Percentiles rank a stretch among this genome's conserved stretches.
These are phyloP conservation scores for Calosoma granatense DNA, from an alignment of 1,140 invertebrate species.

Conservation along the genomic window DNA sequence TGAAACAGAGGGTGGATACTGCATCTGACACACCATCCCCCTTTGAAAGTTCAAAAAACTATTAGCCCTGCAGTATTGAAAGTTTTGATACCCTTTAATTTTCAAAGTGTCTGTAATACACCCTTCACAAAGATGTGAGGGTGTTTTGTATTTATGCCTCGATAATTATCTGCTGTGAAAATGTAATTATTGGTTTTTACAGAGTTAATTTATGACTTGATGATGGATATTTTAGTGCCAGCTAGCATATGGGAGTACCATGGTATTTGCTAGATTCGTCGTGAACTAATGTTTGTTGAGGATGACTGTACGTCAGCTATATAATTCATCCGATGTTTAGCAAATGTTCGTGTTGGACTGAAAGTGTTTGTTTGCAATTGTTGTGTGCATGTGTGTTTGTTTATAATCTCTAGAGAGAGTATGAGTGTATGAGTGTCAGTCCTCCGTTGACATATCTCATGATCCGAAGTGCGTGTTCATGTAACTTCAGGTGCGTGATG, in stretches of 20 bases:
- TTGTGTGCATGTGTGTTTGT: neutral
- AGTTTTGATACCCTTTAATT: neutral
- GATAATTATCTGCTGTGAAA: no score
- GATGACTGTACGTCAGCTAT: neutral
- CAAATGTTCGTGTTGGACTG: no score
- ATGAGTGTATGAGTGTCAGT: no score
- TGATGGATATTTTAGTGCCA: no score
- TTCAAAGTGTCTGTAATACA: neutral
- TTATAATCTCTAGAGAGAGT: neutral
- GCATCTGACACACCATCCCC: neutral
- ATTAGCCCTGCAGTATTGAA: neutral
- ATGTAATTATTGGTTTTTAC: no score
- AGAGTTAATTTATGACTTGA: no score
- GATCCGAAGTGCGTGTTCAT: no score
- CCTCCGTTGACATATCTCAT: no score
- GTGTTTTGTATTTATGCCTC: neutral
- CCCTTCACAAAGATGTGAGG: neutral
- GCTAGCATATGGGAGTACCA: no score
- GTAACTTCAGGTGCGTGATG: neutral
- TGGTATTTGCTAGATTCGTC: no score
- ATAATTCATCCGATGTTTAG: neutral
- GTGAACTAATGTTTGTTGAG: neutral
- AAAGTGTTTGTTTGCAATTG: neutral
- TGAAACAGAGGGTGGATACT: neutral
- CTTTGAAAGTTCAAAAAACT: neutral